Evolutionary conservation across 2,113 vertebrate species (phyloP).

Genomic region (Clarias magur): DNA sequence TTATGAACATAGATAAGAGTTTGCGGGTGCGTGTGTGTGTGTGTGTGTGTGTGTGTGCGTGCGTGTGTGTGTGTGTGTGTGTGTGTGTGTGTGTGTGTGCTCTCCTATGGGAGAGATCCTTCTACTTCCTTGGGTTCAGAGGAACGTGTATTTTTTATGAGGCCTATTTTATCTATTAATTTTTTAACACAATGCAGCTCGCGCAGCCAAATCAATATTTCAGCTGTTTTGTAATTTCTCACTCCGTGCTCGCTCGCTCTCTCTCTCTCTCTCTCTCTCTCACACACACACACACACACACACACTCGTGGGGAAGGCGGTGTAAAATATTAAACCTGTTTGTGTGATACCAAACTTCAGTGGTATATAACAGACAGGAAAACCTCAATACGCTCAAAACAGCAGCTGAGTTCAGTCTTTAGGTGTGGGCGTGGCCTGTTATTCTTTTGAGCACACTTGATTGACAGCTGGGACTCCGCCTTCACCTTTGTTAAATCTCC

Average conservation of each 20-base stretch:
- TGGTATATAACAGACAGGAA: neutral
- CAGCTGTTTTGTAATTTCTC: slow-evolving; percentile 69
- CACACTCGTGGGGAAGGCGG: too few relatives aligned
- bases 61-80: neutral
- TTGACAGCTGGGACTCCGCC: neutral
- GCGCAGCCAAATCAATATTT: slow-evolving; percentile 71
- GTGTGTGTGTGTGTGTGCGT: neutral
- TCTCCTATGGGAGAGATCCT: slow-evolving; percentile 37
- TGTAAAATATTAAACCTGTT: neutral
- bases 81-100: slow-evolving; percentile 36
- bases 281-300: too few relatives aligned
- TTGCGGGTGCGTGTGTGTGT: neutral
- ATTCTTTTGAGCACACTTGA: neutral
- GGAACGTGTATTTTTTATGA: slow-evolving; percentile 66
- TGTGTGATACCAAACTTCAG: neutral
- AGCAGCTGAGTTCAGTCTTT: neutral
- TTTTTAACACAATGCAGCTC: slow-evolving; percentile 65
- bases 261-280: too few relatives aligned
- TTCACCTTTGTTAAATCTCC: neutral
- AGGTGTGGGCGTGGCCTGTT: neutral
- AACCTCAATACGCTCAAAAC: neutral
- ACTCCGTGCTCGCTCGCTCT: neutral
- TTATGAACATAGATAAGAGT: neutral
- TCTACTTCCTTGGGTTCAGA: slow-evolving; percentile 57
- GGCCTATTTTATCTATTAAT: slow-evolving; percentile 51